Evolutionary conservation across 2,888 invertebrate genomes (phyloP).

Genomic region (Caenorhabditis zanzibari): DNA sequence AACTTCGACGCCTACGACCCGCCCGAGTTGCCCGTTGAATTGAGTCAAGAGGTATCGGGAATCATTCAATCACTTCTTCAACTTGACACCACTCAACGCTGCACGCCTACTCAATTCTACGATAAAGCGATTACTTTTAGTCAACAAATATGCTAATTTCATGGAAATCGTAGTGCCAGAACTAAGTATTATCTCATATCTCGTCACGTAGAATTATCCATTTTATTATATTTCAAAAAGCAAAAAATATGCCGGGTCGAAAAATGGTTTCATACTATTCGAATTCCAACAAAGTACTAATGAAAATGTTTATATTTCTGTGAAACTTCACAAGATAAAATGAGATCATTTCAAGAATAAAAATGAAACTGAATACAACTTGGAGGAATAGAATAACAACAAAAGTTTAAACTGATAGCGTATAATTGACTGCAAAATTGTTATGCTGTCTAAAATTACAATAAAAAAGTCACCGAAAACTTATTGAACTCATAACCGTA

Average conservation of each 20-base stretch:
- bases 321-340: background rate
- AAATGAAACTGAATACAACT: slow-evolving; percentile 10
- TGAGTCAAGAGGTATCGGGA: slow-evolving; percentile 64
- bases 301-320: slow-evolving; percentile 9
- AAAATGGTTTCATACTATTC: background rate
- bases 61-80: slow-evolving; percentile 79
- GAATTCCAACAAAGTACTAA: slow-evolving; percentile 17
- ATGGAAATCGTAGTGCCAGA: slow-evolving; percentile 2
- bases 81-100: slow-evolving; percentile 76
- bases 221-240: background rate
- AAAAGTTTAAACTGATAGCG: slow-evolving; percentile 1
- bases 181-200: slow-evolving; percentile 41
- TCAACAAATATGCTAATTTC: slow-evolving; percentile 53
- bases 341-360: slow-evolving; percentile 25
- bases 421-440: too few species aligned
- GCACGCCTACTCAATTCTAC: slow-evolving; percentile 79
- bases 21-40: slow-evolving; percentile 77
- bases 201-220: slow-evolving; percentile 21
- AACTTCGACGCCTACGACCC: slow-evolving; percentile 83
- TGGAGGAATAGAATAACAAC: background rate
- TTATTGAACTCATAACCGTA: background rate
- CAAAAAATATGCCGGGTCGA: slow-evolving; percentile 21
- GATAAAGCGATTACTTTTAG: slow-evolving; percentile 67
- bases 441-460: too few species aligned
- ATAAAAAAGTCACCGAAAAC: slow-evolving; percentile 10